Evolutionary conservation across 2,797 vertebrate species (phyloP).

Genomic region (Falco berigora): DNA sequence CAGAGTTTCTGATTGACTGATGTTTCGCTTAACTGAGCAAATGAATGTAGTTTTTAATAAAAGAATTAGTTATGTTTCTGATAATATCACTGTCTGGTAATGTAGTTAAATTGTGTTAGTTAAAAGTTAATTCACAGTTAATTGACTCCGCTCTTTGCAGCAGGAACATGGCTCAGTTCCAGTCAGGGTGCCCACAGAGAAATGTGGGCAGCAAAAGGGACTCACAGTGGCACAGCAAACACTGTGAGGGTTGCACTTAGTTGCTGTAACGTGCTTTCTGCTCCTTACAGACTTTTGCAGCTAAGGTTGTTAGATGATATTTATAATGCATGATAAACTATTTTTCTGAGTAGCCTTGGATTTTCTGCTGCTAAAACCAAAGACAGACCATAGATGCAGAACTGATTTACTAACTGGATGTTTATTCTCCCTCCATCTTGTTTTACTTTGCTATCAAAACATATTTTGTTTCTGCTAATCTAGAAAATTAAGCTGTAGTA

Average conservation of each 20-base stretch:
- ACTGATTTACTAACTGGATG: background rate
- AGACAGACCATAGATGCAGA: background rate
- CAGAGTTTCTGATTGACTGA: background rate
- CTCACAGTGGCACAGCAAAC: background rate
- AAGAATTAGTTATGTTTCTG: background rate
- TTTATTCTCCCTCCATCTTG: slow-evolving; percentile 19
- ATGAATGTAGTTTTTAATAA: background rate
- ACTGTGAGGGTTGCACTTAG: background rate
- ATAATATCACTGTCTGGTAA: background rate
- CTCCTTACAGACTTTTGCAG: background rate
- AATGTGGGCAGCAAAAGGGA: rapidly evolving
- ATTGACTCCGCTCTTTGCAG: background rate
- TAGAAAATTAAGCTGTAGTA: slow-evolving; percentile 28
- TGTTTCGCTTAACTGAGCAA: background rate
- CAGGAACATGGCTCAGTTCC: background rate
- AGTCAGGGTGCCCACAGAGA: background rate
- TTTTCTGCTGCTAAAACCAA: slow-evolving; percentile 4
- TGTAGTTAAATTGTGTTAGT: background rate
- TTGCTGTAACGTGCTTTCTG: background rate
- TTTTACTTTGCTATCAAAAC: slow-evolving; percentile 49
- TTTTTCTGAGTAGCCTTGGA: slow-evolving; percentile 9
- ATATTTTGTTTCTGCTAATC: slow-evolving; percentile 54
- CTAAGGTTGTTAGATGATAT: background rate
- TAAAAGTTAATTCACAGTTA: background rate
- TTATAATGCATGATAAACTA: background rate